These are phyloP conservation scores for Bombus affinis DNA, from an alignment of 1,140 invertebrate species.

Conservation along the genomic window DNA sequence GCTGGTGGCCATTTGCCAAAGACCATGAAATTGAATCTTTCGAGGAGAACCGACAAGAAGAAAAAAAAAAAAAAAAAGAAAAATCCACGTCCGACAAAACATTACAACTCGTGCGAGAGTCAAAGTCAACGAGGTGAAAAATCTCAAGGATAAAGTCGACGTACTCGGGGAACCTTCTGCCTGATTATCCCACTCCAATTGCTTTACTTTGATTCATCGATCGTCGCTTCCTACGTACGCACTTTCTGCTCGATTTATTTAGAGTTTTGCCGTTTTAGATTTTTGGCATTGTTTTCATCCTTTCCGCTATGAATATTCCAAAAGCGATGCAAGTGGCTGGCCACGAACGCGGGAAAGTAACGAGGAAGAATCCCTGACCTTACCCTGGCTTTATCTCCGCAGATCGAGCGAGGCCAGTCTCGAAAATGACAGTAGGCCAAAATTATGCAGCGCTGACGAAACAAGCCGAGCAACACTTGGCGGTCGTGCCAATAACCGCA, in stretches of 20 bases:
- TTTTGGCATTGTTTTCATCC: neutral
- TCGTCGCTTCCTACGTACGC: neutral
- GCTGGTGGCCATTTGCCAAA: conserved; percentile 33
- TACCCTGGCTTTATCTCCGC: conserved; percentile 52
- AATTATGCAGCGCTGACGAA: conserved; percentile 71
- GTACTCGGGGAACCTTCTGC: neutral
- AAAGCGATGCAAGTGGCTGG: neutral
- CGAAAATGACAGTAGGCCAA: conserved; percentile 57
- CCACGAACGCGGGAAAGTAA: neutral
- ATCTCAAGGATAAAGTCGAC: conserved; percentile 4
- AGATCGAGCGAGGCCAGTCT: conserved; percentile 36
- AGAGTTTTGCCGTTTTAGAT: neutral
- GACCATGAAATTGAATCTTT: conserved; percentile 20
- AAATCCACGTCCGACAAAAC: neutral
- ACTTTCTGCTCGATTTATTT: neutral
- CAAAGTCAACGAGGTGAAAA: neutral
- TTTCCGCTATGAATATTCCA: too few species aligned
- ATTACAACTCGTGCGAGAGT: neutral
- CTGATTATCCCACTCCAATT: neutral
- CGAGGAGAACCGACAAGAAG: neutral
- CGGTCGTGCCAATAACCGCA: conserved; percentile 67
- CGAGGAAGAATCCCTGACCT: conserved; percentile 67
- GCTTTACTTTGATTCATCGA: neutral
- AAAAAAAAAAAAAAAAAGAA: neutral
- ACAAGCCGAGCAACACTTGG: conserved; percentile 68